These are phyloP conservation scores for Pristiophorus japonicus DNA, from an alignment of 2,113 vertebrate genomes.

Conservation along the genomic window DNA sequence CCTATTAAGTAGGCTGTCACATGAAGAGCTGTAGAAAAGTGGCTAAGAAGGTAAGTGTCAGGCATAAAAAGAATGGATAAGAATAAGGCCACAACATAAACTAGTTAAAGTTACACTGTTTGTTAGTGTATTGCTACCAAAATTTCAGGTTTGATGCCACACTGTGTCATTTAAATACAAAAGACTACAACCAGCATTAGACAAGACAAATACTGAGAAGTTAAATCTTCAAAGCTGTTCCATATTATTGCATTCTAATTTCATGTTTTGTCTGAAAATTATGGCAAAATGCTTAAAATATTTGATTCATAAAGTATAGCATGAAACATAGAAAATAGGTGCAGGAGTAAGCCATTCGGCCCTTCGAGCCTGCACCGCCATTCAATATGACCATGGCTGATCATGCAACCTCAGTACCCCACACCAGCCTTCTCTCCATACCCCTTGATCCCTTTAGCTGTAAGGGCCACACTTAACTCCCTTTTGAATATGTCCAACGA, in stretches of 20 bases:
- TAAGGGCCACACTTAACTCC: too few relatives aligned
- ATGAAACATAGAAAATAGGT: too few relatives aligned
- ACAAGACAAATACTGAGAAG: neutral
- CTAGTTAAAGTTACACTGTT: neutral
- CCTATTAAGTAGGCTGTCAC: neutral
- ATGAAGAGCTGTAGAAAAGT: neutral
- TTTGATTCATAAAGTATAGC: neutral
- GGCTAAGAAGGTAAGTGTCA: neutral
- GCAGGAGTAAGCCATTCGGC: too few relatives aligned
- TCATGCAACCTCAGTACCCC: too few relatives aligned
- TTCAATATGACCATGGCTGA: too few relatives aligned
- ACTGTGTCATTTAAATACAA: neutral
- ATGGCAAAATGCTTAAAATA: neutral
- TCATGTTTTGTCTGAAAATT: neutral
- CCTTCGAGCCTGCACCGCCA: too few relatives aligned
- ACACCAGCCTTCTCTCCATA: too few relatives aligned
- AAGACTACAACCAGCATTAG: neutral
- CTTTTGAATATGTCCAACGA: too few relatives aligned
- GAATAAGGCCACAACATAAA: neutral
- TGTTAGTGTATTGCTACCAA: neutral
- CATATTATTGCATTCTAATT: neutral
- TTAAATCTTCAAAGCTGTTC: neutral
- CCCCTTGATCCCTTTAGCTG: too few relatives aligned
- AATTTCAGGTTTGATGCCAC: neutral
- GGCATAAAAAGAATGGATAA: neutral